These are phyloP conservation scores for Dryoscopus gambensis DNA, from an alignment of 2,113 vertebrate genomes.

Conservation along the genomic window DNA sequence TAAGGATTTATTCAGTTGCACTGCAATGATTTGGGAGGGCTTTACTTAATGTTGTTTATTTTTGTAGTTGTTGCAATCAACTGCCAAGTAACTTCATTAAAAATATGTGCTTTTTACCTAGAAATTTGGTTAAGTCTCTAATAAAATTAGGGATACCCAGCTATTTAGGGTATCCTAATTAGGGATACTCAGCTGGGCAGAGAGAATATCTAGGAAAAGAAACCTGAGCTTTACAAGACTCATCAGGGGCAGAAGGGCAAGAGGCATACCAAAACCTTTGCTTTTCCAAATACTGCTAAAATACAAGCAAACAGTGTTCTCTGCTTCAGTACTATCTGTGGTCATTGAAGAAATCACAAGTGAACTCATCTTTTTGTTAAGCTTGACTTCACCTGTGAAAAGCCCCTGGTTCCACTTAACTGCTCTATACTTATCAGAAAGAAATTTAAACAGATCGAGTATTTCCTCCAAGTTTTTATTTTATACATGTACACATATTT, in stretches of 20 bases:
- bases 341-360: neutral
- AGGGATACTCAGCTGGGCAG: neutral
- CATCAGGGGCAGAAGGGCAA: neutral
- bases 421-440: neutral
- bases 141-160: neutral
- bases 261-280: neutral
- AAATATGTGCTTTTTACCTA: neutral
- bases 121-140: neutral
- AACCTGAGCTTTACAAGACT: neutral
- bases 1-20: neutral
- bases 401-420: neutral
- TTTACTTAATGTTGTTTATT: neutral
- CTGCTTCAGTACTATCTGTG: neutral
- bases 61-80: neutral
- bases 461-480: neutral
- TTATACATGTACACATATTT: neutral
- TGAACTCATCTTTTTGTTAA: neutral
- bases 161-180: too few species aligned
- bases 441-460: neutral
- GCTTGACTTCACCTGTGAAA: neutral
- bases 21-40: neutral
- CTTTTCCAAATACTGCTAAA: constrained; percentile 14
- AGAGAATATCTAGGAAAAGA: neutral
- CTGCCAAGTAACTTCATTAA: neutral
- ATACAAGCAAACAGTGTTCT: neutral